Conservation (phyloP, 2,888 invertebrate species). For the Tetheella fluctuosa region DNA sequence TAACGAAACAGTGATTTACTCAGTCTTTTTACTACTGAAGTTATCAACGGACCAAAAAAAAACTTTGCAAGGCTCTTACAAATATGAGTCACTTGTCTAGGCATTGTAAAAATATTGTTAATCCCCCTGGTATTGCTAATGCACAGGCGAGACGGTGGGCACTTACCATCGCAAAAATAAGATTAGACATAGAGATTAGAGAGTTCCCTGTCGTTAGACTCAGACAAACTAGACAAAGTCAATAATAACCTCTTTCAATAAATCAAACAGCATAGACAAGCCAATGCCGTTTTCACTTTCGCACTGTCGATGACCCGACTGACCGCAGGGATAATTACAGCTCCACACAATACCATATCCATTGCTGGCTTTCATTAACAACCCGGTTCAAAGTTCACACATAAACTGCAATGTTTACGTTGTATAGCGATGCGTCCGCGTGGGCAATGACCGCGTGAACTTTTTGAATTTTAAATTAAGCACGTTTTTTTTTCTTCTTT, state of each 20-base stretch:
- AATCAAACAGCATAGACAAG: neutral
- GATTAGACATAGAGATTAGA: no score
- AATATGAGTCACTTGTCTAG: no score
- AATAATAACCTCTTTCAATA: neutral
- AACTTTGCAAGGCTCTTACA: no score
- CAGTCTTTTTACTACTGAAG: no score
- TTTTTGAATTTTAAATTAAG: neutral
- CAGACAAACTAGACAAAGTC: no score
- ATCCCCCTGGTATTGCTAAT: no score
- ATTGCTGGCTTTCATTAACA: neutral
- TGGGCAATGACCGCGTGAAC: neutral
- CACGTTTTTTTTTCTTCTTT: conserved; percentile 2
- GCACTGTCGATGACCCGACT: conserved; percentile 1
- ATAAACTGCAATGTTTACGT: neutral
- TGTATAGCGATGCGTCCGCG: neutral
- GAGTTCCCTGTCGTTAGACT: no score
- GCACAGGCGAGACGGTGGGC: no score
- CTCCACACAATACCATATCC: neutral
- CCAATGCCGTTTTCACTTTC: neutral
- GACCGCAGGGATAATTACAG: neutral
- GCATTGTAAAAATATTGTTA: no score
- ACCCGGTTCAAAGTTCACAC: neutral
- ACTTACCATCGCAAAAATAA: no score
- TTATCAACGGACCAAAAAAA: no score
- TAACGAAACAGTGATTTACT: no score